Conservation (phyloP, 2,113 vertebrate species). For the Amphiprion ocellaris region DNA sequence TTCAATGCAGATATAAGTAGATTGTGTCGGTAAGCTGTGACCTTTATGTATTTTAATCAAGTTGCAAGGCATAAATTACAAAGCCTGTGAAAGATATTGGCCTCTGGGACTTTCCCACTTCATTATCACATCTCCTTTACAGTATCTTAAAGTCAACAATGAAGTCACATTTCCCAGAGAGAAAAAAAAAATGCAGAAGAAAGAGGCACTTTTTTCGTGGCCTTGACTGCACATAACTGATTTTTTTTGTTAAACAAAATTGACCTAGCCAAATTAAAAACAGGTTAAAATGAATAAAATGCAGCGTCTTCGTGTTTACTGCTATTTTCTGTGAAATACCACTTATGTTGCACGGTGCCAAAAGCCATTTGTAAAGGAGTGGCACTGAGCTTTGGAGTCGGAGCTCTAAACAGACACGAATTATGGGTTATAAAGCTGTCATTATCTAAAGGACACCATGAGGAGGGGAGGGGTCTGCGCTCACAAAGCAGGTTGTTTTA, state of each 20-base stretch:
- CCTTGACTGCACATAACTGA: neutral
- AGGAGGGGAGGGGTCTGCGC: neutral
- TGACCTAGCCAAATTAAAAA: neutral
- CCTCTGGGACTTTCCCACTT: neutral
- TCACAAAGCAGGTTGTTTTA: constrained; percentile 39
- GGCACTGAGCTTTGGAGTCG: constrained; percentile 18
- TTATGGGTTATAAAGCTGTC: constrained; percentile 36
- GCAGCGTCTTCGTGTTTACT: neutral
- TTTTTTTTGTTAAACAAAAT: neutral
- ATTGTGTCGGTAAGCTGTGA: neutral
- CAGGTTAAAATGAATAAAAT: neutral
- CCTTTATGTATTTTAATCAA: neutral
- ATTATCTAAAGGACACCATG: constrained; percentile 21
- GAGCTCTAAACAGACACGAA: constrained; percentile 9
- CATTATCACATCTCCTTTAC: neutral
- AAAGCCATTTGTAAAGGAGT: constrained; percentile 28
- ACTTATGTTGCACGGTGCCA: neutral
- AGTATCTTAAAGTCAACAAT: neutral
- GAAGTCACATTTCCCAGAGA: neutral
- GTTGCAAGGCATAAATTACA: constrained; percentile 5
- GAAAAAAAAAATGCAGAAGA: neutral
- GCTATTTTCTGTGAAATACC: neutral
- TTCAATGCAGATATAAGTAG: neutral
- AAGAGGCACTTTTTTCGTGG: neutral
- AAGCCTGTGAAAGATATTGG: neutral